Base-by-base conservation (phyloP, 2,113 vertebrate genomes). In the Puntigrus tetrazona region DNA sequence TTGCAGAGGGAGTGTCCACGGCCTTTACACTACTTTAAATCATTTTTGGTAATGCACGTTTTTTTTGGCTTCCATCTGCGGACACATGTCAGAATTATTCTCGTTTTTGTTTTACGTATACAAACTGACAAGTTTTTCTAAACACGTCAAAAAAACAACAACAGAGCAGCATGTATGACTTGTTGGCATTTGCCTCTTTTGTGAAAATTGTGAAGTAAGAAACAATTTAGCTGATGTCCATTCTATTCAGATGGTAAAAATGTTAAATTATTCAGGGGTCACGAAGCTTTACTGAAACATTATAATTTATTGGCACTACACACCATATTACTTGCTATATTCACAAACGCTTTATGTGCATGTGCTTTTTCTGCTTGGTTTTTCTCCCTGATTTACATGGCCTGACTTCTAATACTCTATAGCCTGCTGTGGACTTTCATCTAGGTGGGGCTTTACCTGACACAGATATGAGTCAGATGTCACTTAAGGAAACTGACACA, bases 11-110 rank as follows among this genome's bases (percentile, higher is more conserved):
- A 67, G 61, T 67, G 78, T 67, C 22, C 1, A 3, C 47, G 59
- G 61, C 78, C 59, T 80, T 80, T 80, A 45, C 25, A 31, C 78
- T 80, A 67, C 78, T 67, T 80, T n/a, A 34, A 50, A 67, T 27
- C 18, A 11, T 50, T 31, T 3, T 50, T 75, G 43, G 45, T 50
- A 45, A 75, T 50, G 43, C n/a, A 31, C 2, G 16, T 4, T 16
- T 73, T 74, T n/a, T 43, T 29, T 50, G 7, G 52, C 20, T n/a
- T 57, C 52, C 52, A 57, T 20, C 7, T 57, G 22, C 1, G 52
- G 13, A 75, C 1, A 16, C 43, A 50, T 20, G 13, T 3, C 11
- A 72, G 38, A 25, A 14, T 74, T 74, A 18, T 47, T 18, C 11
- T 1, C 0, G 1, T 45, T 27, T 75, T 75, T 5, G 16, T 16